phyloP scores from a whole-genome alignment of 2,888 invertebrate species.

The Meteorus cinctellus region DNA sequence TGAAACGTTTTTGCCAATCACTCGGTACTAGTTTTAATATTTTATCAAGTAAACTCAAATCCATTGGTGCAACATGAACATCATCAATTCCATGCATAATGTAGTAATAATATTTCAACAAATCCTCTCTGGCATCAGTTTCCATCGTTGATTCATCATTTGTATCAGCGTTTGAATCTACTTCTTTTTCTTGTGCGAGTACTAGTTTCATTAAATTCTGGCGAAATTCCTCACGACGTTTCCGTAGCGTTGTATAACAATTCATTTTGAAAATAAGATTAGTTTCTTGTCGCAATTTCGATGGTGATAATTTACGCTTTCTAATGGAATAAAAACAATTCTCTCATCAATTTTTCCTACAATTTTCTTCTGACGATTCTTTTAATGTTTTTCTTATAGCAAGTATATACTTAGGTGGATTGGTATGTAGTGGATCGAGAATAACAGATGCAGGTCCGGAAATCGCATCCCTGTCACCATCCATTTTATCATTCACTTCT shows the following conservation, averaged over 20 bases:
- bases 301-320: constrained; percentile 38
- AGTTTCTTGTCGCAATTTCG: constrained; percentile 50
- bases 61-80: constrained; percentile 89
- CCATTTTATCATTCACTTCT: not conserved
- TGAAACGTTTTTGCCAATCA: constrained; percentile 78
- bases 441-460: not conserved
- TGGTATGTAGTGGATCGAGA: not conserved
- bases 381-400: not conserved
- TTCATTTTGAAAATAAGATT: constrained; percentile 69
- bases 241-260: constrained; percentile 81
- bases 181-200: constrained; percentile 74
- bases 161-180: constrained; percentile 70
- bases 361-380: constrained; percentile 23
- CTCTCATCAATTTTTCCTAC: too few relatives aligned
- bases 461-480: constrained; percentile 27
- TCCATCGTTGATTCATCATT: constrained; percentile 33
- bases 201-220: constrained; percentile 85
- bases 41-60: constrained; percentile 80
- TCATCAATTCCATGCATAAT: constrained; percentile 93
- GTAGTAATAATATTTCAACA: constrained; percentile 91
- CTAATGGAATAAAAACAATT: constrained; percentile 35
- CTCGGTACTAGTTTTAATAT: constrained; percentile 80
- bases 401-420: not conserved
- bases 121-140: constrained; percentile 78
- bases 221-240: constrained; percentile 88